Evolutionary conservation across 2,888 invertebrate species (phyloP).

Genomic region (Caenorhabditis sp.): DNA sequence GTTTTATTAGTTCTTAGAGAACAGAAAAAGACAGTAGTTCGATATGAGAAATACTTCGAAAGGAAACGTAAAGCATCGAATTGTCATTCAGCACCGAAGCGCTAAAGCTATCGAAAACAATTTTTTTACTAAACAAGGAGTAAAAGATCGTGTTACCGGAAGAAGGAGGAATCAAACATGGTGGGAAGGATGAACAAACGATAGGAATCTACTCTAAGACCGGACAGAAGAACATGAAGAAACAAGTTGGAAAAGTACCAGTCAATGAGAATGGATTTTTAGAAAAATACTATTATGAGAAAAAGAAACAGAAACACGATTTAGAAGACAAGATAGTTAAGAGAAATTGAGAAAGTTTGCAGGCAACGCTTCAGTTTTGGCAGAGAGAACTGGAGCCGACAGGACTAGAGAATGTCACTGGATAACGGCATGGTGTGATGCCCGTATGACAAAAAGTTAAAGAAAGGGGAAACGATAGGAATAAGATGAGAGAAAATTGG

Average conservation of each 20-base stretch:
- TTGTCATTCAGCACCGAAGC: constrained; percentile 44
- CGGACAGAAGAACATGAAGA: constrained; percentile 38
- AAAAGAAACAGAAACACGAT: constrained; percentile 14
- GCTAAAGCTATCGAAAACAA: constrained; percentile 56
- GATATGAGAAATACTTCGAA: constrained; percentile 58
- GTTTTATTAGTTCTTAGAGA: not conserved
- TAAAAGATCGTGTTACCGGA: constrained; percentile 45
- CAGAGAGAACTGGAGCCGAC: constrained; percentile 43
- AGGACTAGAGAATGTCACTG: constrained; percentile 37
- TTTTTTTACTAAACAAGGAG: constrained; percentile 27
- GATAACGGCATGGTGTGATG: constrained; percentile 34
- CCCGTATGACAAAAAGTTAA: constrained; percentile 30
- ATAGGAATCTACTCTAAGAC: constrained; percentile 52
- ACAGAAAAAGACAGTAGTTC: constrained; percentile 33
- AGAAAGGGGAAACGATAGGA: constrained; percentile 6
- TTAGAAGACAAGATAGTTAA: constrained; percentile 15
- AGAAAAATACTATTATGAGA: constrained; percentile 5
- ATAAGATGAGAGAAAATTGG: constrained; percentile 3
- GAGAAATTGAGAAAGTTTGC: constrained; percentile 1
- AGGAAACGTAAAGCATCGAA: constrained; percentile 46
- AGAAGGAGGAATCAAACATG: constrained; percentile 31
- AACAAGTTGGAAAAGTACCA: constrained; percentile 53
- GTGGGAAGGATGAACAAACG: constrained; percentile 32
- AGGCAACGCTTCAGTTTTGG: constrained; percentile 50
- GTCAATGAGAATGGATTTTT: constrained; percentile 56